phyloP scores from a whole-genome alignment of 2,888 invertebrate genomes.

The Piscicola geometra region DNA sequence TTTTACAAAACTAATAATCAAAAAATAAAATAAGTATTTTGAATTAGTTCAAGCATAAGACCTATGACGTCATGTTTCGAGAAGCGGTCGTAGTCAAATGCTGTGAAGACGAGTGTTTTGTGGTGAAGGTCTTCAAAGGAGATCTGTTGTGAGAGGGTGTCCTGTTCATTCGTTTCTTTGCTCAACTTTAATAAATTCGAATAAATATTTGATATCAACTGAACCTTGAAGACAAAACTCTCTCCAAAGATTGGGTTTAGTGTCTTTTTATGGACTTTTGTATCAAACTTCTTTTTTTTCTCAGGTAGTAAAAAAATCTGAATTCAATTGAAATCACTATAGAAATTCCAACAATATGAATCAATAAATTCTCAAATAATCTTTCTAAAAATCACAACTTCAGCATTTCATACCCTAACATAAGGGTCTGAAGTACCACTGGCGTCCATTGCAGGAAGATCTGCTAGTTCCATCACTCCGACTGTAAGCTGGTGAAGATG shows the following conservation, averaged over 20 bases:
- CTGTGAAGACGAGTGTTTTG: not conserved
- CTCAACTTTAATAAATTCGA: no score
- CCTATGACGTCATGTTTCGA: constrained; percentile 32
- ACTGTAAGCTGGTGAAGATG: not conserved
- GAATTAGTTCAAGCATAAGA: no score
- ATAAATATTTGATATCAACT: no score
- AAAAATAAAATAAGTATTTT: no score
- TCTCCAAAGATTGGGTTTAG: not conserved
- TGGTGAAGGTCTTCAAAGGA: not conserved
- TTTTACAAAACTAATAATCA: no score
- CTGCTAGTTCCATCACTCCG: constrained; percentile 1
- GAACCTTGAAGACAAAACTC: constrained; percentile 1
- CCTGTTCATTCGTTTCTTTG: no score
- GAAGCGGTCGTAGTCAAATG: constrained; percentile 30
- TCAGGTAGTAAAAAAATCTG: constrained; percentile 1
- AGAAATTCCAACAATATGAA: no score
- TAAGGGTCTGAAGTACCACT: constrained; percentile 9
- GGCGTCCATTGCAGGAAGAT: constrained; percentile 4
- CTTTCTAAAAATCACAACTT: no score
- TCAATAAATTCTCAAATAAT: no score
- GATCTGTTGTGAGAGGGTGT: not conserved
- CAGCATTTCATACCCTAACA: not conserved
- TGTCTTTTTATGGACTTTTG: constrained; percentile 3
- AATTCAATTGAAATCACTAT: no score
- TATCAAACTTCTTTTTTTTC: constrained; percentile 9